A percentile compares a stretch with the other conserved stretches of the same genome.
phyloP scores from a whole-genome alignment of 2,888 invertebrate genomes.

The Megastigmus dorsalis region DNA sequence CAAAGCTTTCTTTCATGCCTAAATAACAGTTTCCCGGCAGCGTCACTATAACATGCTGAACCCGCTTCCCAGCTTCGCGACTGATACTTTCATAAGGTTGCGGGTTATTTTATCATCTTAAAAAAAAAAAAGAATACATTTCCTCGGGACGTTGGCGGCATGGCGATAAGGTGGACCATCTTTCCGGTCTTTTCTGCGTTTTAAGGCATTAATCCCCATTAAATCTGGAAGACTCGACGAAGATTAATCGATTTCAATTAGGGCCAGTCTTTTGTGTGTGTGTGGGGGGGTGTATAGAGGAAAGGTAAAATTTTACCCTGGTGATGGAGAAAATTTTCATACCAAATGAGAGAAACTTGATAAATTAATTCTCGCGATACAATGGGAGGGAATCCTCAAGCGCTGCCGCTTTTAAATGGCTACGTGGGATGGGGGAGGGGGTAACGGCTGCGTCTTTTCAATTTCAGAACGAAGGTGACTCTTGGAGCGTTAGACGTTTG shows the following conservation, averaged over 20 bases:
- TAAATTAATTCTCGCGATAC: slow-evolving; percentile 11
- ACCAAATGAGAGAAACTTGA: slow-evolving; percentile 4
- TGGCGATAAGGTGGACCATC: not conserved
- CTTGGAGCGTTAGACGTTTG: too few species aligned
- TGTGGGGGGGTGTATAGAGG: not conserved
- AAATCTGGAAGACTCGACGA: slow-evolving; percentile 49
- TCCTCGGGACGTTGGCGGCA: too few species aligned
- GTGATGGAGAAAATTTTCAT: slow-evolving; percentile 14
- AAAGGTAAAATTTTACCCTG: not conserved
- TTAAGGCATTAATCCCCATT: slow-evolving; percentile 55
- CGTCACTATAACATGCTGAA: not conserved
- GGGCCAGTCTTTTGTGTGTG: too few species aligned
- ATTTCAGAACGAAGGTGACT: too few species aligned
- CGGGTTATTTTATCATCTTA: slow-evolving; percentile 5
- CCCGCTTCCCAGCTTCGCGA: not conserved
- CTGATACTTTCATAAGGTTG: slow-evolving; percentile 16
- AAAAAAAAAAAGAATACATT: not conserved
- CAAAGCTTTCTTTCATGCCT: too few species aligned
- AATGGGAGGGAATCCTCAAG: too few species aligned
- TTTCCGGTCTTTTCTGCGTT: not conserved
- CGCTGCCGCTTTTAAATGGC: too few species aligned
- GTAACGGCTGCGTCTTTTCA: too few species aligned
- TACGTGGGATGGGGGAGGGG: too few species aligned
- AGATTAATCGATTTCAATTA: slow-evolving; percentile 46
- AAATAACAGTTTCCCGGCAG: too few species aligned